Evolutionary conservation across 1,140 invertebrate genomes (phyloP).

Genomic region (Pemphigus obesinymphae): DNA sequence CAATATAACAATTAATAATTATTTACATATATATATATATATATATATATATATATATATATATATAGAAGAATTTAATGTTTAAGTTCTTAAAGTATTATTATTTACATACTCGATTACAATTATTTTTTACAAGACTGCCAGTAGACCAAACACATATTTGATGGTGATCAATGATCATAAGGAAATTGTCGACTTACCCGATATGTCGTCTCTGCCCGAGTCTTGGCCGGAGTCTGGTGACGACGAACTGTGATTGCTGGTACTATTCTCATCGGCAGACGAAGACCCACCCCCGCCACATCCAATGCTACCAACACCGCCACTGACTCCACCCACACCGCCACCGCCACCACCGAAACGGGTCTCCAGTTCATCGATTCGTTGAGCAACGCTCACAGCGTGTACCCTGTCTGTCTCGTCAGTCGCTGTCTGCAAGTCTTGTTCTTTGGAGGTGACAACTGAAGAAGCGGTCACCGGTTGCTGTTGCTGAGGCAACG

Average conservation of each 20-base stretch:
- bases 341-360: background rate
- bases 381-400: conserved; percentile 20
- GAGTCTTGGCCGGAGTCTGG: conserved; percentile 32
- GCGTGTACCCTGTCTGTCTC: background rate
- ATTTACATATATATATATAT: too few species aligned
- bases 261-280: conserved; percentile 17
- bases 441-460: background rate
- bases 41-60: too few species aligned
- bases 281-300: conserved; percentile 1
- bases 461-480: background rate
- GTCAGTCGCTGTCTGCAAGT: background rate
- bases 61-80: too few species aligned
- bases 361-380: conserved; percentile 13
- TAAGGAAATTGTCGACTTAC: background rate
- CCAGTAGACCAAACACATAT: too few species aligned
- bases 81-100: too few species aligned
- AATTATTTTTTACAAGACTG: too few species aligned
- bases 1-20: too few species aligned
- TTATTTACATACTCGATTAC: too few species aligned
- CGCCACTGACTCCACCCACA: background rate
- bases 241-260: conserved; percentile 27
- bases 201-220: conserved; percentile 20
- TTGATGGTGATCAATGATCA: too few species aligned
- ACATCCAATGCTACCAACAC: background rate
- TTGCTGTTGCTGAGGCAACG: background rate